phyloP scores from a whole-genome alignment of 2,797 vertebrate species.

The Cynodonichthys magdalenae region DNA sequence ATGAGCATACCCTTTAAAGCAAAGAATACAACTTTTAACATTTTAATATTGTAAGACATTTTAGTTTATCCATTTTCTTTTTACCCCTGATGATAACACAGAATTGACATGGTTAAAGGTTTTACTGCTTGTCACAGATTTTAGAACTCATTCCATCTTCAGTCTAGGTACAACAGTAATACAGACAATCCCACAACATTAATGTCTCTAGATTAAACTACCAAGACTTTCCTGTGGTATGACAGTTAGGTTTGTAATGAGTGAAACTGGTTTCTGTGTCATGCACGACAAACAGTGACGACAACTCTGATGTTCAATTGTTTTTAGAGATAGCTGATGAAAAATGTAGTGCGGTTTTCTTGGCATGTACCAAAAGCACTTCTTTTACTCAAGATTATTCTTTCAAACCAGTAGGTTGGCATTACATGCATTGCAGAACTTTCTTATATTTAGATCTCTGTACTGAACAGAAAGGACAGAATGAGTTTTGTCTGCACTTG shows the following conservation, averaged over 20 bases:
- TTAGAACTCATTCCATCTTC: not conserved
- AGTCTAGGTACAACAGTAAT: not conserved
- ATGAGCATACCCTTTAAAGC: no score
- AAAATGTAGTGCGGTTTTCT: not conserved
- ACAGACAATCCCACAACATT: not conserved
- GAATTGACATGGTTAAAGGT: no score
- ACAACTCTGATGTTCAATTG: not conserved
- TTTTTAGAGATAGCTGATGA: not conserved
- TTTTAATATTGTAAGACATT: no score
- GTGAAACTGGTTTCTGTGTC: not conserved
- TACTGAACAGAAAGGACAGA: not conserved
- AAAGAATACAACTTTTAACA: no score
- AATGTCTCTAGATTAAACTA: not conserved
- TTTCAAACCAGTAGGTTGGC: constrained; percentile 63
- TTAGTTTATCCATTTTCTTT: no score
- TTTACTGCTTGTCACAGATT: no score
- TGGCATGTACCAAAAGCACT: not conserved
- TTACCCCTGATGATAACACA: no score
- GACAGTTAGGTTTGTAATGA: not conserved
- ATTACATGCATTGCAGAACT: constrained; percentile 36
- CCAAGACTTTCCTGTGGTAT: not conserved
- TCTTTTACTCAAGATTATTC: not conserved
- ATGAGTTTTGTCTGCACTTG: not conserved
- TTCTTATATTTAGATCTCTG: constrained; percentile 4
- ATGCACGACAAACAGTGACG: not conserved